Evolutionary conservation across 2,888 invertebrate species (phyloP).

Genomic region (Unio delphinus): DNA sequence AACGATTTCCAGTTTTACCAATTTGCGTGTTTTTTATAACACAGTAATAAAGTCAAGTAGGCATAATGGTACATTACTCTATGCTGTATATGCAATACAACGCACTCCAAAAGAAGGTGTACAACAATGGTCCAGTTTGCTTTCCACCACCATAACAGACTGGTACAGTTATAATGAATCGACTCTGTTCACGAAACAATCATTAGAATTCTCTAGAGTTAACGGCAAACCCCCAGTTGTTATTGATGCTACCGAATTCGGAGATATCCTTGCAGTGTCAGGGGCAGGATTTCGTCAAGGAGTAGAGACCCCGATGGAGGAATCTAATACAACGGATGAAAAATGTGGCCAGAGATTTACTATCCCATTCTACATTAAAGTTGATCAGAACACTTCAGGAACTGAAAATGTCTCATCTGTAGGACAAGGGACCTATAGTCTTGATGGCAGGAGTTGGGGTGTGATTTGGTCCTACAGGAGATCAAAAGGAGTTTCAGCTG

Average conservation of each 20-base stretch:
- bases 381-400: background rate
- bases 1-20: constrained; percentile 8
- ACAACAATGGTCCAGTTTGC: constrained; percentile 9
- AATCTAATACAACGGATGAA: constrained; percentile 13
- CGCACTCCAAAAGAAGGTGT: constrained; percentile 6
- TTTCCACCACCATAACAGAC: constrained; percentile 18
- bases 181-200: constrained; percentile 13
- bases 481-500: constrained; percentile 5
- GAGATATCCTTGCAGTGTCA: constrained; percentile 22
- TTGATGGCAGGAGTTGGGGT: constrained; percentile 15
- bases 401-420: constrained; percentile 3
- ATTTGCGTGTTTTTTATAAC: constrained; percentile 25
- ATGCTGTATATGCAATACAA: constrained; percentile 13
- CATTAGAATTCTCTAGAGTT: constrained; percentile 1
- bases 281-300: constrained; percentile 22
- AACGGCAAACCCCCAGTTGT: constrained; percentile 8
- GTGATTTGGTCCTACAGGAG: constrained; percentile 28
- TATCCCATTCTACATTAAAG: constrained; percentile 20
- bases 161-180: constrained; percentile 25
- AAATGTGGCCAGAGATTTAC: constrained; percentile 27
- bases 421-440: constrained; percentile 10
- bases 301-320: constrained; percentile 19
- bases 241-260: constrained; percentile 27
- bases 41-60: constrained; percentile 21
- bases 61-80: constrained; percentile 4